A percentile compares a stretch with the other conserved stretches of the same genome.
Evolutionary conservation across 2,797 vertebrate species (phyloP).

Genomic region (Hippopotamyrus pictus): DNA sequence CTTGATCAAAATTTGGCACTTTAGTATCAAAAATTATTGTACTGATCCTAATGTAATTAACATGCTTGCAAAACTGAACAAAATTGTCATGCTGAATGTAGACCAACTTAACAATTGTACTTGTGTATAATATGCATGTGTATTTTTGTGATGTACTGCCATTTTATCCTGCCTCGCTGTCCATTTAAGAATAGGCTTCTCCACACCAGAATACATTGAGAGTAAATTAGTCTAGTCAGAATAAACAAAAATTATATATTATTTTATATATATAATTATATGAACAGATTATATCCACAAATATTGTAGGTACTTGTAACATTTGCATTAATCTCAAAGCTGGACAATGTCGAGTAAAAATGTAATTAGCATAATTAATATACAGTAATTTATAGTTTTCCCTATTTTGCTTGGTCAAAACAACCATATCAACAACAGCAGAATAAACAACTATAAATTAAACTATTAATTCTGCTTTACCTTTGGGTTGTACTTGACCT

Average conservation of each 20-base stretch:
- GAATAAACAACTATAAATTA: not conserved
- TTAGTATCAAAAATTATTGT: not conserved
- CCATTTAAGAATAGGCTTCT: not conserved
- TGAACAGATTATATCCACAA: not conserved
- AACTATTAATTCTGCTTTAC: not conserved
- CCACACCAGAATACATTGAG: not conserved
- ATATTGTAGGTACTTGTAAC: not conserved
- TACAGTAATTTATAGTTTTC: not conserved
- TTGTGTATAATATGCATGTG: not conserved
- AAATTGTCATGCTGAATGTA: not conserved
- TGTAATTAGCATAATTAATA: not conserved
- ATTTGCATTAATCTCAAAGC: not conserved
- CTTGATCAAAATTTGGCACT: not conserved
- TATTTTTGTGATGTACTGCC: not conserved
- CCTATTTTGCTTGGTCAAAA: not conserved
- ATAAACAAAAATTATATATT: not conserved
- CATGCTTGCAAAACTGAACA: not conserved
- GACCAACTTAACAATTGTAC: not conserved
- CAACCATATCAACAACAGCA: not conserved
- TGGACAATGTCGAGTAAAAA: not conserved
- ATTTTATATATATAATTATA: not conserved
- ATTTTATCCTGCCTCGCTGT: not conserved
- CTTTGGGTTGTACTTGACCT: not conserved
- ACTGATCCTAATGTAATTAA: not conserved
- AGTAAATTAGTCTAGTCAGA: not conserved